These are phyloP conservation scores for Anser brachyrhynchus DNA, from an alignment of 2,113 vertebrate genomes.

Conservation along the genomic window DNA sequence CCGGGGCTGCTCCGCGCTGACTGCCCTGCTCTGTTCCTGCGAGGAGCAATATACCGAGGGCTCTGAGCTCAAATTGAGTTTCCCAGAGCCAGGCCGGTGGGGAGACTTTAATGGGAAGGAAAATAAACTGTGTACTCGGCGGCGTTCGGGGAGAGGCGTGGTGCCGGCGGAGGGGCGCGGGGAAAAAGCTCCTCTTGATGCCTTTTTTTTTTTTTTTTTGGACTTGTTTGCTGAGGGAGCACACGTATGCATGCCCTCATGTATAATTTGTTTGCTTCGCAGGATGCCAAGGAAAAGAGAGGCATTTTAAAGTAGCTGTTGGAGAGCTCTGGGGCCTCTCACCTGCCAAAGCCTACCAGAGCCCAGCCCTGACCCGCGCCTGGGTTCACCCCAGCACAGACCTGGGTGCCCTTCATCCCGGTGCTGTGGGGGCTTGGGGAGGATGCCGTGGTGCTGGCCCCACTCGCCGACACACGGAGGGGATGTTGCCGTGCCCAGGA, in stretches of 20 bases:
- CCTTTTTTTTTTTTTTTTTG: background rate
- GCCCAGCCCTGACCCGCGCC: background rate
- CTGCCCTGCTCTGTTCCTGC: conserved; percentile 67
- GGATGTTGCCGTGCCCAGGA: background rate
- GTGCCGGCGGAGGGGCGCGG: background rate
- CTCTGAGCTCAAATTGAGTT: conserved; percentile 65
- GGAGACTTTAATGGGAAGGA: conserved; percentile 67
- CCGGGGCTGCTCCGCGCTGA: conserved; percentile 46
- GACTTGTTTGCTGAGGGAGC: conserved; percentile 20
- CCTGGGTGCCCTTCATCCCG: too few species aligned
- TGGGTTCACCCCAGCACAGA: too few species aligned
- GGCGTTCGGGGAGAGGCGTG: conserved; percentile 45
- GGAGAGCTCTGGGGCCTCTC: background rate
- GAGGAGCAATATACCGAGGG: conserved; percentile 61
- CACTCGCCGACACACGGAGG: background rate
- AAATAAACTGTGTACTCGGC: conserved; percentile 68
- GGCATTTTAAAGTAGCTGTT: background rate
- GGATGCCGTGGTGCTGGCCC: background rate
- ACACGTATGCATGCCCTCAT: background rate
- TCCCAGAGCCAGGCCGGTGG: conserved; percentile 50
- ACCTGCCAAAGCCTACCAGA: background rate
- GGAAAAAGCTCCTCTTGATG: conserved; percentile 2
- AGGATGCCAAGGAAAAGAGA: background rate
- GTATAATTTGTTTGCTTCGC: background rate
- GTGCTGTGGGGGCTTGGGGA: background rate